Percentiles rank a stretch among this genome's conserved stretches.
These are phyloP conservation scores for Hemicentrotus pulcherrimus DNA, from an alignment of 35 echinoderm and acorn worm genomes.

Conservation along the genomic window DNA sequence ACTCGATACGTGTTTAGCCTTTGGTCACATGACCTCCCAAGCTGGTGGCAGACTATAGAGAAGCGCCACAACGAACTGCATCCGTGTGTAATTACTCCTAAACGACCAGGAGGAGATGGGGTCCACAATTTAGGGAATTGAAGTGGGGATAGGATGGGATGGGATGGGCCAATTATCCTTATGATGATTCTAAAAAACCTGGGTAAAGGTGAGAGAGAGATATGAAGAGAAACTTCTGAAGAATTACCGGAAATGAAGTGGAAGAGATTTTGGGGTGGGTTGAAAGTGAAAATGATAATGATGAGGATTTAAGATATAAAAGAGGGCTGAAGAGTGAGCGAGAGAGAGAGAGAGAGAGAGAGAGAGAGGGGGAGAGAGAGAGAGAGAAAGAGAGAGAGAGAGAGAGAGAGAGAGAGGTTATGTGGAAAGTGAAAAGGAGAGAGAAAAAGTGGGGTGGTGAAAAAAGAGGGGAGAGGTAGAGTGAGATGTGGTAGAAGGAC, in stretches of 20 bases:
- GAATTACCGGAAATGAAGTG: background rate
- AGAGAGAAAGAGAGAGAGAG: too few relatives aligned
- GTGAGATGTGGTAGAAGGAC: too few relatives aligned
- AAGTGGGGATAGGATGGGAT: background rate
- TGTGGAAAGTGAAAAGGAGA: too few relatives aligned
- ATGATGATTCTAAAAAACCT: background rate
- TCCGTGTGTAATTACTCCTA: background rate
- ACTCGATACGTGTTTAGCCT: slow-evolving; percentile 16
- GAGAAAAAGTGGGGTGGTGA: too few relatives aligned
- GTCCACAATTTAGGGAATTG: background rate
- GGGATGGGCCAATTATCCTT: background rate
- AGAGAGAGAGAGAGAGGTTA: too few relatives aligned
- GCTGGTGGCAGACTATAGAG: background rate
- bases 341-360: background rate
- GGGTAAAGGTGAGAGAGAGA: background rate
- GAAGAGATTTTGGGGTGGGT: background rate
- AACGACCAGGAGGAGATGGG: background rate
- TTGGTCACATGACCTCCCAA: background rate
- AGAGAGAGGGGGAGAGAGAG: too few relatives aligned
- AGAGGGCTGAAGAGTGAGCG: background rate
- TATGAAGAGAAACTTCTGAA: background rate
- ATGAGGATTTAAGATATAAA: background rate
- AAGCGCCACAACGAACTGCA: background rate
- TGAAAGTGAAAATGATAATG: background rate
- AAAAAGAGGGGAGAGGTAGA: too few relatives aligned